Evolutionary conservation across 2,888 invertebrate genomes (phyloP), one percentile per base, ranked within the genome.

Genomic region (Elmis aenea): DNA sequence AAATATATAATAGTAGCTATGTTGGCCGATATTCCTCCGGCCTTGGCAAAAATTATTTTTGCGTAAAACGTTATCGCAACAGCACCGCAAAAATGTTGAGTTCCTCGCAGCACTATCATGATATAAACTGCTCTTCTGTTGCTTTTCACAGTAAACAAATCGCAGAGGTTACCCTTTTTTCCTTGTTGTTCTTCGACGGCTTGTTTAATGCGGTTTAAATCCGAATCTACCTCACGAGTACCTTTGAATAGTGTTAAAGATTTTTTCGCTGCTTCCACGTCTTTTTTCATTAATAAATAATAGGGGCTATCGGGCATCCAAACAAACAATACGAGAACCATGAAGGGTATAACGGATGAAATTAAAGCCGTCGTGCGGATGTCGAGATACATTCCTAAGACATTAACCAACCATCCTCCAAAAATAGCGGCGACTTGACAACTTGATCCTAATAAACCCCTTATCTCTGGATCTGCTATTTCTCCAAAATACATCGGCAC

Each of bases 301-400:
- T 74, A 68, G 0, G 79, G 78, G 2, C 74, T 72, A 66, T 84
- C 83, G n/a, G 83, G 83, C 59, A 81, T 69, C 60, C 75, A 76
- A 25, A 74, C 63, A 59, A 80, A 76, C n/a, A 72, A 67, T 13
- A 76, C 34, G 21, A 79, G 61, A 51, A 77, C 73, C 26, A 74
- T 52, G 13, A 77, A 61, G 3, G 80, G 76, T 37, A 78, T 66
- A 46, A 73, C 59, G 49, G 76, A 68, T 53, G 77, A 77, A 60
- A 76, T 70, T 30, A 68, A 64, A 33, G 75, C 76, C 45, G 76
- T 63, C 10, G 61, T 62, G 42, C 58, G 59, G 65, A 77, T 73
- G 44, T 69, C 62, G 14, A 75, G 72, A 57, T 70, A 74, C 3
- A 76, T 75, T 14, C 77, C 78, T 50, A 79, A 72, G 56, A 75